Conservation (phyloP, 1,140 invertebrate genomes). For the Drosophila nigromelanica region DNA sequence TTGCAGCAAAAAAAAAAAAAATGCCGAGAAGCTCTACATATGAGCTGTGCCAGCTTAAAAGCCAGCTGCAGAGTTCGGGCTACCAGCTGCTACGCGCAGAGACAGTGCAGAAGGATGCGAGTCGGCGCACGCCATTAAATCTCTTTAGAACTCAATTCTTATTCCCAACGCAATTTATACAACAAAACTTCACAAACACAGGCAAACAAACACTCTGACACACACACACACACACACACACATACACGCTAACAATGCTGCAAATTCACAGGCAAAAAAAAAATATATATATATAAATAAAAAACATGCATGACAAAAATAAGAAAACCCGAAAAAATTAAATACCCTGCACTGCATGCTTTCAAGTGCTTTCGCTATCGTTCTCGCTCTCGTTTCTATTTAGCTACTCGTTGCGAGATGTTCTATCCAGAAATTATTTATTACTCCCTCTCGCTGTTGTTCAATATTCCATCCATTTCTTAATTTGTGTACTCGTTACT, state of each 20-base stretch:
- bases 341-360: conserved; percentile 28
- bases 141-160: conserved; percentile 83
- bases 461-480: too few relatives aligned
- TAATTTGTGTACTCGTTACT: too few relatives aligned
- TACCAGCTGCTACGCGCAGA: conserved; percentile 12
- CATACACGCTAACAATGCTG: conserved; percentile 45
- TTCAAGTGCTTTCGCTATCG: background rate
- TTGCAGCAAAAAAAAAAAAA: conserved; percentile 11
- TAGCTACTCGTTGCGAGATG: too few relatives aligned
- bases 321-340: background rate
- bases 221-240: background rate
- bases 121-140: conserved; percentile 75
- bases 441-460: too few relatives aligned
- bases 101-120: conserved; percentile 24
- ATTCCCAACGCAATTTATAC: conserved; percentile 83
- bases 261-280: conserved; percentile 50
- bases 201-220: conserved; percentile 20
- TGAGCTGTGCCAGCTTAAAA: conserved; percentile 43
- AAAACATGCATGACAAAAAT: conserved; percentile 9
- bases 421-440: too few relatives aligned
- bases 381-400: background rate
- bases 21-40: conserved; percentile 17
- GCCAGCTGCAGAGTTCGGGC: conserved; percentile 31
- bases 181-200: conserved; percentile 69
- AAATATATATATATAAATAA: conserved; percentile 7